Base-by-base conservation (phyloP, 1,140 invertebrate genomes). In the Caenorhabditis tropicalis region DNA sequence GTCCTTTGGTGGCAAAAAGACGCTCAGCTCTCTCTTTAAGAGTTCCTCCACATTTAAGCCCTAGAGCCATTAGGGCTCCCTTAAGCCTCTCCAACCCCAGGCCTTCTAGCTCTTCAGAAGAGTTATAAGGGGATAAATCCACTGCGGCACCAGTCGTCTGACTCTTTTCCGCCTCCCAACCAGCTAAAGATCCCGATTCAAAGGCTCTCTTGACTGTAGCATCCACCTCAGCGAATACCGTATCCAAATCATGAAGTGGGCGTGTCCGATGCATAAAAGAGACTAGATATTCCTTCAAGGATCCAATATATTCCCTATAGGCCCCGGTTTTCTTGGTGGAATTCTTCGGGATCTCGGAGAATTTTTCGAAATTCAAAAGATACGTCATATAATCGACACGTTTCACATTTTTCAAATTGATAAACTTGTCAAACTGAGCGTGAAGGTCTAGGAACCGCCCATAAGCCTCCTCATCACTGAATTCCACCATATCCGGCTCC, bases 381-480 rank as follows among this genome's bases (percentile, higher is more conserved):
- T 98, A 99, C 0, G 94, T 95, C 29, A 99, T 96, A 91, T 99
- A 99, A 92, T 99, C 97, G 24, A 96, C 94, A 93, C 96, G 97
- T 93, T 97, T 96, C 86, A 98, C 95, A 36, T 96, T 97, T 92
- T 99, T 98, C 16, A 99, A 93, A 91, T 99, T 99, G 6, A 99
- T 94, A 90, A 95, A 99, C 89, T 95, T 96, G 89, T 96, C 95
- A 92, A 96, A 98, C 90, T 96, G 96, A 92, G 97, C 95, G 92
- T 99, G 96, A n/a, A 99, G 93, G 93, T 99, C 98, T 33, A 99
- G 93, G 92, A 97, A 82, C 92, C 97, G 97, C 19, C 98, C 98
- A 93, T 98, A 99, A 16, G 98, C 97, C 93, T 99, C 98, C 92
- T 99, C 98, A 92, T 99, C 98, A n/a, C 96, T 96, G 90, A 99